A percentile compares a stretch with the other conserved stretches of the same genome.
Evolutionary conservation across 2,888 invertebrate species (phyloP).

Genomic region (Nesidiocoris tenuis): DNA sequence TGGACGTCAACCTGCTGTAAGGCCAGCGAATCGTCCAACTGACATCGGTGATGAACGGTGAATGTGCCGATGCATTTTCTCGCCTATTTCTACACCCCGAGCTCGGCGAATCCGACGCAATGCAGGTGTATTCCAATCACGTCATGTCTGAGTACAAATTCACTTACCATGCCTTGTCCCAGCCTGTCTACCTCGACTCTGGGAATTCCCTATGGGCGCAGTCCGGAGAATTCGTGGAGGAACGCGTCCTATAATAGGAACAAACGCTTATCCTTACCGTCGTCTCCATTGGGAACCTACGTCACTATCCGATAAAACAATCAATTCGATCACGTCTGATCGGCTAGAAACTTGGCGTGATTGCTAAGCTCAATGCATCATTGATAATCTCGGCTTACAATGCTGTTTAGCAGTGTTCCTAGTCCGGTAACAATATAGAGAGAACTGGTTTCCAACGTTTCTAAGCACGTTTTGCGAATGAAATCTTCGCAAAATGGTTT

Average conservation of each 20-base stretch:
- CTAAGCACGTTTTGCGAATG: too few species aligned
- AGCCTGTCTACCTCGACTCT: neutral
- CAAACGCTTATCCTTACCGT: neutral
- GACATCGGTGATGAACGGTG: neutral
- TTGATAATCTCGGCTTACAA: too few species aligned
- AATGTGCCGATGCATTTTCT: neutral
- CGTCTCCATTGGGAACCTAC: neutral
- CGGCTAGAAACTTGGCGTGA: too few species aligned
- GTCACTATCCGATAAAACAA: neutral
- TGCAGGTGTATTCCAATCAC: constrained; percentile 39
- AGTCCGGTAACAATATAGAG: too few species aligned
- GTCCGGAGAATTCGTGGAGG: too few species aligned
- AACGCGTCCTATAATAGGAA: neutral
- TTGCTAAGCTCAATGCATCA: too few species aligned
- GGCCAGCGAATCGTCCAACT: neutral
- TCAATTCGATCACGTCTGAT: neutral
- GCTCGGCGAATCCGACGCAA: constrained; percentile 1
- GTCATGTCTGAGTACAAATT: constrained; percentile 37
- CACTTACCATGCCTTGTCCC: constrained; percentile 18
- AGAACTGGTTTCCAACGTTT: too few species aligned
- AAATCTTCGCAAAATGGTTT: too few species aligned
- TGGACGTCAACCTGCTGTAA: too few species aligned
- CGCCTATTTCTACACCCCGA: neutral
- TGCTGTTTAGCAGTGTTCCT: too few species aligned
- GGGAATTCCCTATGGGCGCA: too few species aligned